Evolutionary conservation across 2,888 invertebrate genomes (phyloP).

Genomic region (Masnerella sp.): DNA sequence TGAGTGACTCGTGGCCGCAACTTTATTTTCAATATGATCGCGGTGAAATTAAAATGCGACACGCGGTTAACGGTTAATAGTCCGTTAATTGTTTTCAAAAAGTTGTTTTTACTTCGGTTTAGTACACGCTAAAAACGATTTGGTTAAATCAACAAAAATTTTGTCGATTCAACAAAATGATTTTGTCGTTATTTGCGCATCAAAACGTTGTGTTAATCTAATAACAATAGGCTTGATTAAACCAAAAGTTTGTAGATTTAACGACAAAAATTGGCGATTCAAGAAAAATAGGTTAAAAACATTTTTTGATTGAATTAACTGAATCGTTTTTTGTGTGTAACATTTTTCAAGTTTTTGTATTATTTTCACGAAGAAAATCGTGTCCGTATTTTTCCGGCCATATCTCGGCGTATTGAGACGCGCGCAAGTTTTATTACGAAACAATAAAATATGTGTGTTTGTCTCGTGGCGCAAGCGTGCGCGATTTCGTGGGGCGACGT

Average conservation of each 20-base stretch:
- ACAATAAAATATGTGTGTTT: constrained; percentile 70
- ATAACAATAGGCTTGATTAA: too few relatives aligned
- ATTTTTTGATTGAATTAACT: too few relatives aligned
- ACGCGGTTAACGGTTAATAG: constrained; percentile 52
- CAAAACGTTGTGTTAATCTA: too few relatives aligned
- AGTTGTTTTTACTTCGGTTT: constrained; percentile 68
- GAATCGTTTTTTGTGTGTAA: too few relatives aligned
- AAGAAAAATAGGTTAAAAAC: too few relatives aligned
- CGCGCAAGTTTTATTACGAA: constrained; percentile 74
- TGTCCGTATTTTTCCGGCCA: constrained; percentile 45
- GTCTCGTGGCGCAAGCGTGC: constrained; percentile 47
- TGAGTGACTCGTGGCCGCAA: not conserved
- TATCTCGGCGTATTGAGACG: constrained; percentile 63
- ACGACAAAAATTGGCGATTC: too few relatives aligned
- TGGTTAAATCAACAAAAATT: too few relatives aligned
- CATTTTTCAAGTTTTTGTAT: too few relatives aligned
- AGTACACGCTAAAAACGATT: constrained; percentile 69
- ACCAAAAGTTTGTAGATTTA: too few relatives aligned
- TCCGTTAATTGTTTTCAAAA: too few relatives aligned
- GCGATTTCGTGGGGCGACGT: constrained; percentile 51
- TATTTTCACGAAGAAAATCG: constrained; percentile 11
- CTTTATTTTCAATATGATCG: constrained; percentile 13
- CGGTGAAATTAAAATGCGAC: constrained; percentile 41
- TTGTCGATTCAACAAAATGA: too few relatives aligned
- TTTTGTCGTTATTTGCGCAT: too few relatives aligned